These are phyloP conservation scores for Procambarus clarkii DNA, from an alignment of 1,140 invertebrate species.

Conservation along the genomic window DNA sequence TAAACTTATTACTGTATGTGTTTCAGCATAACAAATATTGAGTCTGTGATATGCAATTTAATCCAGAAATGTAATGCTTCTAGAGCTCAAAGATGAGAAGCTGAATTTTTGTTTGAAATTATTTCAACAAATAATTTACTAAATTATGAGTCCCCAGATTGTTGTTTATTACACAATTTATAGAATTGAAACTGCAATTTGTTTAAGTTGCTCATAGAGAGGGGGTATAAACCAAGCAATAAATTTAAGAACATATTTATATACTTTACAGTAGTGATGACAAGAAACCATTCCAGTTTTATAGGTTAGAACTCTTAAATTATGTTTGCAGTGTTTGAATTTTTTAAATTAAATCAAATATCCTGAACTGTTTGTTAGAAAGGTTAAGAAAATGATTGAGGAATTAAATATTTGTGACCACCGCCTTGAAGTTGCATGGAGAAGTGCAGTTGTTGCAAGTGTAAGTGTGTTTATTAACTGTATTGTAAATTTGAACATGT, in stretches of 20 bases:
- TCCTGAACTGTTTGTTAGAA: background rate
- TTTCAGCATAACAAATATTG: background rate
- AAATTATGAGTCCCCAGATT: background rate
- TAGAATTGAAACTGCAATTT: background rate
- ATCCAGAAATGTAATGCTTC: background rate
- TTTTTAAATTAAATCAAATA: too few relatives aligned
- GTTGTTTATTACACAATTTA: background rate
- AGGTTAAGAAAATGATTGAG: background rate
- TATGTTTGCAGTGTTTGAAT: background rate
- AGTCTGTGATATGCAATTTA: background rate
- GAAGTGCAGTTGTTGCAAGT: background rate
- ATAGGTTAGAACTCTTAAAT: background rate
- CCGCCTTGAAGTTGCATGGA: background rate
- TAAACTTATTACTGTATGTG: too few relatives aligned
- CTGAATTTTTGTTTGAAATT: background rate
- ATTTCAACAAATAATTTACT: background rate
- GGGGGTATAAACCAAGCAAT: background rate
- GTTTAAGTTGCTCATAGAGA: background rate
- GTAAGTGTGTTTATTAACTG: too few relatives aligned
- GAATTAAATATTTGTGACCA: background rate
- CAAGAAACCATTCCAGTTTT: slow-evolving; percentile 15
- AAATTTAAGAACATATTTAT: background rate
- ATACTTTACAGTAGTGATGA: background rate
- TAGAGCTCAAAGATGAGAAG: background rate
- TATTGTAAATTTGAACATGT: too few relatives aligned